These are phyloP conservation scores for Lasioglossum villosulum DNA, from an alignment of 2,888 invertebrate species.

Conservation along the genomic window DNA sequence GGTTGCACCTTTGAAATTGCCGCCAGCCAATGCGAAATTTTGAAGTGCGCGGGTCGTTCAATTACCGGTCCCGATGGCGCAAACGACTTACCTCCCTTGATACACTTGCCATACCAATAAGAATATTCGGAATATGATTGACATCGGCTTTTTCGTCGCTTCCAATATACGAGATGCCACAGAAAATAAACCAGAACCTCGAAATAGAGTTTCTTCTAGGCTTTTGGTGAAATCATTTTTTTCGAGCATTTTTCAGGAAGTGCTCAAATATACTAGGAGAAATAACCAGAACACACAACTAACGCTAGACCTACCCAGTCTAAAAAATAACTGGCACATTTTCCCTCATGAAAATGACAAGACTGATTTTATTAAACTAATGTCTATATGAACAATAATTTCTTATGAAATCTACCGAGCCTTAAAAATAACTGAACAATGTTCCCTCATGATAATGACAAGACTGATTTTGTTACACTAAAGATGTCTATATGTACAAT, in stretches of 20 bases:
- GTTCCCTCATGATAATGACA: too few species aligned
- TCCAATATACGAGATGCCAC: background rate
- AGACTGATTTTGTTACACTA: too few species aligned
- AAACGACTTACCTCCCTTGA: background rate
- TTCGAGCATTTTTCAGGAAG: background rate
- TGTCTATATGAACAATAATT: too few species aligned
- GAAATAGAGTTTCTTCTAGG: background rate
- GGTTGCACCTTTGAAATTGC: constrained; percentile 40
- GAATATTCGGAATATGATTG: background rate
- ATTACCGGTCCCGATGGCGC: background rate
- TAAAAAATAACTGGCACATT: too few species aligned
- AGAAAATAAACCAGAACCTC: background rate
- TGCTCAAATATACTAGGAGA: background rate
- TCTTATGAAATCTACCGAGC: too few species aligned
- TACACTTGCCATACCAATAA: background rate
- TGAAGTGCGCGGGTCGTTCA: constrained; percentile 15
- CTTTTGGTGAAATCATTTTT: background rate
- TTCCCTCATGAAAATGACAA: too few species aligned
- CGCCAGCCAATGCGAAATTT: background rate
- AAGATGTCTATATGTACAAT: too few species aligned
- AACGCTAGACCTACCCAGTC: too few species aligned
- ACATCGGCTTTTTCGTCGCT: background rate
- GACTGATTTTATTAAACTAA: too few species aligned
- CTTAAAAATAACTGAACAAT: too few species aligned
- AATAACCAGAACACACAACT: too few species aligned